These are phyloP conservation scores for Eulacestoma nigropectus DNA, from an alignment of 2,113 vertebrate genomes.

Conservation along the genomic window DNA sequence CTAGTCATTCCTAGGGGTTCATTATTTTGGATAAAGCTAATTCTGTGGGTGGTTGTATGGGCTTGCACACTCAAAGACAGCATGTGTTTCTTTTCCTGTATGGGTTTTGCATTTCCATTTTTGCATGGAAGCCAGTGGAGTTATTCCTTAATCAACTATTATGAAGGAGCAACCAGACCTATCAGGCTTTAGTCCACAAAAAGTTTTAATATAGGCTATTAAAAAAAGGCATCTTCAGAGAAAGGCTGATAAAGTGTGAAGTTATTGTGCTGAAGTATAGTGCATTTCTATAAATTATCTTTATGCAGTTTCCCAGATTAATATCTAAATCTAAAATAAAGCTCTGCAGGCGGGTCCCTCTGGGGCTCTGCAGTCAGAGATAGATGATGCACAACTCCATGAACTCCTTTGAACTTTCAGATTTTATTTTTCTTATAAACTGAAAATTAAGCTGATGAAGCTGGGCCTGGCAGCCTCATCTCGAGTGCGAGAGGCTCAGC, in stretches of 20 bases:
- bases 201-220: constrained; percentile 7
- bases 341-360: not conserved
- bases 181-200: not conserved
- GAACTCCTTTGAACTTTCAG: constrained; percentile 49
- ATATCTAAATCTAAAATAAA: constrained; percentile 57
- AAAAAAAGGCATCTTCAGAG: not conserved
- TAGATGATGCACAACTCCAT: constrained; percentile 15
- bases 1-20: not conserved
- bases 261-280: not conserved
- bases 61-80: not conserved
- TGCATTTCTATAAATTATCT: constrained; percentile 34
- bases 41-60: not conserved
- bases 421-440: constrained; percentile 30
- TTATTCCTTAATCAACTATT: not conserved
- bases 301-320: constrained; percentile 39
- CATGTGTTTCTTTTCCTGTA: not conserved
- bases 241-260: constrained; percentile 5
- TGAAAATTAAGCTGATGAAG: not conserved
- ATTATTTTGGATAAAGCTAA: not conserved
- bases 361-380: constrained; percentile 31
- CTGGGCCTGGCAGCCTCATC: not conserved
- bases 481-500: not conserved
- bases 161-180: not conserved
- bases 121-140: not conserved
- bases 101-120: not conserved